phyloP scores from a whole-genome alignment of 2,888 invertebrate genomes.

The Ochlodes sylvanus region DNA sequence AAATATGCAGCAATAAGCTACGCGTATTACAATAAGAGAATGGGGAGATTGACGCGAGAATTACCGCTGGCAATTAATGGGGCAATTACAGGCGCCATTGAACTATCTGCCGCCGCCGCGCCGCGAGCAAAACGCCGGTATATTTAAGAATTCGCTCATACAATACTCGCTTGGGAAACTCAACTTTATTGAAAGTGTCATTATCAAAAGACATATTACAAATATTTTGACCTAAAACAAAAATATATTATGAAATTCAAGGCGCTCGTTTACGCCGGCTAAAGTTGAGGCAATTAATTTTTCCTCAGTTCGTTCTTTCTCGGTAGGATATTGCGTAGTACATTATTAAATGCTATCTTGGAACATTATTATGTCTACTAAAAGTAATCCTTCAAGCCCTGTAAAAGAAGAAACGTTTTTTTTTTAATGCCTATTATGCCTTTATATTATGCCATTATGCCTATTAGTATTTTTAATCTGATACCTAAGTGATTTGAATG shows the following conservation, averaged over 20 bases:
- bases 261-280: neutral
- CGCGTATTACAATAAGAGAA: slow-evolving; percentile 15
- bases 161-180: slow-evolving; percentile 9
- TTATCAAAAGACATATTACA: slow-evolving; percentile 11
- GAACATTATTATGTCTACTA: no score
- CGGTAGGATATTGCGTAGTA: neutral
- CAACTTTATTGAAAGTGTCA: slow-evolving; percentile 13
- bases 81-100: slow-evolving; percentile 32
- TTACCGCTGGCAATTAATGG: slow-evolving; percentile 24
- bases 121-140: slow-evolving; percentile 8
- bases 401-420: no score
- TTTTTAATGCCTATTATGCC: no score
- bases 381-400: no score
- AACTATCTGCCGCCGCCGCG: slow-evolving; percentile 20
- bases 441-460: no score
- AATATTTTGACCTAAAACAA: slow-evolving; percentile 14
- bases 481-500: no score
- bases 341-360: no score
- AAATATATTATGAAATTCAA: slow-evolving; percentile 4
- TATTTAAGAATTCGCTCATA: slow-evolving; percentile 5
- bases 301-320: neutral
- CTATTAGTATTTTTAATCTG: no score
- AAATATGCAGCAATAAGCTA: slow-evolving; percentile 1
- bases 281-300: neutral
- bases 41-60: slow-evolving; percentile 20